A percentile compares a stretch with the other conserved stretches of the same genome.
phyloP scores from a whole-genome alignment of 1,140 invertebrate genomes.

The Anagrus nilaparvatae region DNA sequence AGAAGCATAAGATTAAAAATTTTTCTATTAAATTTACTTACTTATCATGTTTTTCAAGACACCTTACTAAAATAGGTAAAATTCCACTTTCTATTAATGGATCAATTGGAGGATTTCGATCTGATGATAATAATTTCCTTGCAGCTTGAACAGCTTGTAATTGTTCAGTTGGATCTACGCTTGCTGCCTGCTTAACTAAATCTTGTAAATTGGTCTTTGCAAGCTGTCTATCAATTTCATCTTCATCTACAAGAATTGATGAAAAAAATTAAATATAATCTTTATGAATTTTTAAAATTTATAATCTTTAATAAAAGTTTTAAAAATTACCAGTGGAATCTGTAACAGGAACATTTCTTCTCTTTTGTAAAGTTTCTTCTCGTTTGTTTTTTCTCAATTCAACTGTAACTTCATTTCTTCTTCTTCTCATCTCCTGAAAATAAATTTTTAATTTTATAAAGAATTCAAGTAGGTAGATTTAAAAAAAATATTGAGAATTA shows the following conservation, averaged over 20 bases:
- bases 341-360: slow-evolving; percentile 81
- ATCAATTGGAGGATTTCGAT: slow-evolving; percentile 98
- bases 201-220: slow-evolving; percentile 53
- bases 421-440: slow-evolving; percentile 83
- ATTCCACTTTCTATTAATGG: slow-evolving; percentile 87
- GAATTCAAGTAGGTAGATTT: too few relatives aligned
- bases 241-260: slow-evolving; percentile 47
- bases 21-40: slow-evolving; percentile 33
- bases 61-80: slow-evolving; percentile 85
- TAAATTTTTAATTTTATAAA: too few relatives aligned
- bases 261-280: not conserved
- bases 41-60: slow-evolving; percentile 73
- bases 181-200: slow-evolving; percentile 64
- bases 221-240: slow-evolving; percentile 59
- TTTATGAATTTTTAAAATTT: slow-evolving; percentile 5
- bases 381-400: slow-evolving; percentile 94
- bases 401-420: slow-evolving; percentile 90
- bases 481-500: too few relatives aligned
- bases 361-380: slow-evolving; percentile 90
- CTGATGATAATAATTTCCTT: slow-evolving; percentile 89
- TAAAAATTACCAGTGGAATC: slow-evolving; percentile 60
- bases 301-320: not conserved
- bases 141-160: slow-evolving; percentile 76
- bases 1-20: slow-evolving; percentile 34
- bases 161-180: slow-evolving; percentile 60